A percentile compares a stretch with the other conserved stretches of the same genome.
Conservation (phyloP, 92 coral and sea anemone genomes). For the Bergia puertoricense region DNA sequence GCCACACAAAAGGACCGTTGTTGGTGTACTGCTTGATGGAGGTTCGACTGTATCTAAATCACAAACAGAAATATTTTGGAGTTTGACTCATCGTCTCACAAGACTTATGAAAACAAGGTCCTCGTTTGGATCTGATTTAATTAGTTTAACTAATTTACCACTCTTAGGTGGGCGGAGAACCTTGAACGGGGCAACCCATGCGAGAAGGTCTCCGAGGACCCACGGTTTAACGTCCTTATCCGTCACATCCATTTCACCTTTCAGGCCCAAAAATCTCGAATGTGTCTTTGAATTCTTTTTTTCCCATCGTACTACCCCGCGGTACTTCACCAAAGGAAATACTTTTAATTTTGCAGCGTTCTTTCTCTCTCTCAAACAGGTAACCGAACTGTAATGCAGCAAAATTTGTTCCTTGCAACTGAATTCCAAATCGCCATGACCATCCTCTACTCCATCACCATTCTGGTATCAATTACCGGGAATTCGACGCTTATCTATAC, state of each 20-base stretch:
- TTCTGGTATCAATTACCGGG: neutral
- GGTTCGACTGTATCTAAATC: too few species aligned
- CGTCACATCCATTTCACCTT: neutral
- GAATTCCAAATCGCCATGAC: conserved; percentile 11
- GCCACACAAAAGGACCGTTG: too few species aligned
- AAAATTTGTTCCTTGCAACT: neutral
- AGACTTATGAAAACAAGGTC: too few species aligned
- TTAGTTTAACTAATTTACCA: too few species aligned
- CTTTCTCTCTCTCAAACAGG: neutral
- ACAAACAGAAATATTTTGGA: too few species aligned
- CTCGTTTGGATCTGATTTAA: neutral
- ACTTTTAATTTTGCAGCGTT: neutral
- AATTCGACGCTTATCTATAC: conserved; percentile 10
- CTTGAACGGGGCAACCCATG: too few species aligned
- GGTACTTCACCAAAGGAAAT: neutral
- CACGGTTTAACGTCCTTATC: too few species aligned
- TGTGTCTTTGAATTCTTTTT: neutral
- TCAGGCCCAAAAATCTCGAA: neutral
- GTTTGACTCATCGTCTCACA: too few species aligned
- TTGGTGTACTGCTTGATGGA: too few species aligned
- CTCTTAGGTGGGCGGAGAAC: too few species aligned
- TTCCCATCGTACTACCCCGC: neutral
- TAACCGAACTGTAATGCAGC: neutral
- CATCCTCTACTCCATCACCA: neutral
- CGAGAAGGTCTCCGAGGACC: too few species aligned